Percentiles rank a stretch among this genome's conserved stretches.
phyloP scores from a whole-genome alignment of 2,113 vertebrate genomes.

The Phyllostomus hastatus region DNA sequence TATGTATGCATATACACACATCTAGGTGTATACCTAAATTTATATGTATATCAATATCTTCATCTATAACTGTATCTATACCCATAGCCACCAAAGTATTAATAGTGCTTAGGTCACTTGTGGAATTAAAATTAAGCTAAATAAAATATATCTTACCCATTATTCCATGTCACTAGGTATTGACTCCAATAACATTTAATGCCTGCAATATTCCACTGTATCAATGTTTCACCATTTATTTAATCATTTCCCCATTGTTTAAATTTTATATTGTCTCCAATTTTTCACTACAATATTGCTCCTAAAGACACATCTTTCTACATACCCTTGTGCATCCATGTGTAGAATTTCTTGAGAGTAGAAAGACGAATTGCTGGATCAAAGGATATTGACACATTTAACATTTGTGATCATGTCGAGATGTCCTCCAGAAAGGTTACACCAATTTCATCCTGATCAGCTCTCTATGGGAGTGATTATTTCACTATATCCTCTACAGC shows the following conservation, averaged over 20 bases:
- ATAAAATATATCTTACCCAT: background rate
- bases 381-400: background rate
- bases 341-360: background rate
- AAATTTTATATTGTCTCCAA: background rate
- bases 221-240: background rate
- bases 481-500: background rate
- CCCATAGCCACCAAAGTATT: background rate
- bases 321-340: background rate
- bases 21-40: background rate
- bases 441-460: background rate
- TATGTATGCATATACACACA: background rate
- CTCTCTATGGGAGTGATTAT: background rate
- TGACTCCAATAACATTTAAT: conserved; percentile 4
- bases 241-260: background rate
- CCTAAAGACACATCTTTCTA: background rate
- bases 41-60: background rate
- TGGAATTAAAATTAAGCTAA: conserved; percentile 31
- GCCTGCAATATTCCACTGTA: background rate
- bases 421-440: background rate
- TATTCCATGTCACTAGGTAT: background rate
- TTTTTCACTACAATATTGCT: background rate
- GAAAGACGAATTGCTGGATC: background rate
- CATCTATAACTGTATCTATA: background rate
- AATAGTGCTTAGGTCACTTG: background rate
- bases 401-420: background rate